Evolutionary conservation across 1,140 invertebrate genomes (phyloP).

Genomic region (Rhyacophila brunnea): DNA sequence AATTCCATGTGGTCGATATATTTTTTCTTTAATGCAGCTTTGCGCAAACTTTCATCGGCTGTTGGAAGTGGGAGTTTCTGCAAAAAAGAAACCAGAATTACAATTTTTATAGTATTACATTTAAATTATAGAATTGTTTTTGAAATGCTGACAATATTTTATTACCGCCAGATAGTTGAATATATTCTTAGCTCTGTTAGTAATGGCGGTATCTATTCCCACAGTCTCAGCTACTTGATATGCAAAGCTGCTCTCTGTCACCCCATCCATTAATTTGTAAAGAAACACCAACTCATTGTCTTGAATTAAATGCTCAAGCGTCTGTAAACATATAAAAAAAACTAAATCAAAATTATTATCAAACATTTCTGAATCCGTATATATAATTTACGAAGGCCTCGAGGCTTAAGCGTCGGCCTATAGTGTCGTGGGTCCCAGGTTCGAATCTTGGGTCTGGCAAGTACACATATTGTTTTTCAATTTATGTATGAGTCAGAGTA

Average conservation of each 20-base stretch:
- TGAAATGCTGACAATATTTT: neutral
- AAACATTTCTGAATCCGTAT: too few relatives aligned
- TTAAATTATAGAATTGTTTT: neutral
- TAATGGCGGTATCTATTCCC: slow-evolving; percentile 40
- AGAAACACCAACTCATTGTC: slow-evolving; percentile 60
- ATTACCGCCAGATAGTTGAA: slow-evolving; percentile 36
- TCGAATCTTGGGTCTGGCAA: too few relatives aligned
- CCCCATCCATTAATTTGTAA: slow-evolving; percentile 58
- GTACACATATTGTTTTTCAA: too few relatives aligned
- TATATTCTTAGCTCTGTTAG: slow-evolving; percentile 35
- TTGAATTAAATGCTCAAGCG: slow-evolving; percentile 57
- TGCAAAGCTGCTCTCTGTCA: slow-evolving; percentile 58
- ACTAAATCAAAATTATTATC: too few relatives aligned
- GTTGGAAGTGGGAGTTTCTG: neutral
- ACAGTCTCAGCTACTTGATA: slow-evolving; percentile 51
- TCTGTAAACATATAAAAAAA: slow-evolving; percentile 42
- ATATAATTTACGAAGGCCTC: too few relatives aligned
- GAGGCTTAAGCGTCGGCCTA: too few relatives aligned
- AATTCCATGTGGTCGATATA: slow-evolving; percentile 5
- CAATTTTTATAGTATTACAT: neutral
- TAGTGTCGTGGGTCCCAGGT: too few relatives aligned
- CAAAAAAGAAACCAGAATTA: slow-evolving; percentile 5
- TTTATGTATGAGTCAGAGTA: too few relatives aligned
- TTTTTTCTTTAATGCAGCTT: neutral
- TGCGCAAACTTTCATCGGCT: slow-evolving; percentile 8